Conservation (phyloP, 2,113 vertebrate genomes). For the Corythornis madagascariensis region DNA sequence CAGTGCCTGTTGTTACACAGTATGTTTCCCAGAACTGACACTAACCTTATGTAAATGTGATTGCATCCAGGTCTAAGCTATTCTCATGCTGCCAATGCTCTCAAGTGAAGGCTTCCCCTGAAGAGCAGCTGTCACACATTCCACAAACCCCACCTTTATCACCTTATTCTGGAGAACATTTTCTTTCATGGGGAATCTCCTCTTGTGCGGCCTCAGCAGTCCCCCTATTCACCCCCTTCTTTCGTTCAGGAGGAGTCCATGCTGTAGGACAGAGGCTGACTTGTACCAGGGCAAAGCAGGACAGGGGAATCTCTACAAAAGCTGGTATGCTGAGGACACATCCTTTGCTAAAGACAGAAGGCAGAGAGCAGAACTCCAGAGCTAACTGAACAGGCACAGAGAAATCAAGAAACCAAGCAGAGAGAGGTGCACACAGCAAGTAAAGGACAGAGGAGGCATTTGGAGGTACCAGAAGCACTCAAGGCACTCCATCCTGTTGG, state of each 20-base stretch:
- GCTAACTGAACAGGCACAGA: background rate
- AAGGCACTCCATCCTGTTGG: background rate
- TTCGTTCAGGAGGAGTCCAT: background rate
- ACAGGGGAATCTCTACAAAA: background rate
- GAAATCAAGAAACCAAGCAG: background rate
- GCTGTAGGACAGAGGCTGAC: background rate
- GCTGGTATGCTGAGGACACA: background rate
- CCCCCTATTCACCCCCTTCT: background rate
- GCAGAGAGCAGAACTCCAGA: background rate
- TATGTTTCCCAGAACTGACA: background rate
- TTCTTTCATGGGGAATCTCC: background rate
- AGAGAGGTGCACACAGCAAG: accelerated
- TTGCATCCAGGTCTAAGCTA: background rate
- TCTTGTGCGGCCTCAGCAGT: background rate
- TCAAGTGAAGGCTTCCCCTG: background rate
- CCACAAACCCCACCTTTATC: background rate
- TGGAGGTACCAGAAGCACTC: background rate
- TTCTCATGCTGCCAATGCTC: background rate
- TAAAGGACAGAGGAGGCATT: background rate
- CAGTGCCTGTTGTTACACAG: background rate
- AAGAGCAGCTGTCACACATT: background rate
- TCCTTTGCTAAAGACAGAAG: background rate
- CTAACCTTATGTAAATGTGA: background rate
- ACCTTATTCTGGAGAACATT: background rate
- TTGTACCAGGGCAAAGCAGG: background rate